Evolutionary conservation across 2,113 vertebrate species (phyloP).

Genomic region (Fregetta grallaria): DNA sequence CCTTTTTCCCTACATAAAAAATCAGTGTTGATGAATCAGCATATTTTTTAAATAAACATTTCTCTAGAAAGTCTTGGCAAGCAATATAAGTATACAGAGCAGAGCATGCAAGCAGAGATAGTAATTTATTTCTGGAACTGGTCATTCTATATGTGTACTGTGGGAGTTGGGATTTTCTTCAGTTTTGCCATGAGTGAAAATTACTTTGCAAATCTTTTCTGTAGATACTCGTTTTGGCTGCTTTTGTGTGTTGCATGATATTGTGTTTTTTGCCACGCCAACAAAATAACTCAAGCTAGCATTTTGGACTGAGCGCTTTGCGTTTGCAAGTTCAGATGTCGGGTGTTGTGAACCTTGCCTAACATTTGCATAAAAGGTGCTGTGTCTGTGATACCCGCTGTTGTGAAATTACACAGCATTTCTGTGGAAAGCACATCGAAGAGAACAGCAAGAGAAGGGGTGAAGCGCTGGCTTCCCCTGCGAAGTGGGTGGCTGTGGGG

Average conservation of each 20-base stretch:
- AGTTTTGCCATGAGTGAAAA: neutral
- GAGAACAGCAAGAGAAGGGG: neutral
- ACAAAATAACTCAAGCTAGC: neutral
- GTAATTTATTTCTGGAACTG: neutral
- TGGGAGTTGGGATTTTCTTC: neutral
- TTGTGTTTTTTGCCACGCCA: neutral
- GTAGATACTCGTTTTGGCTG: neutral
- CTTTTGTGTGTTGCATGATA: neutral
- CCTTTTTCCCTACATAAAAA: neutral
- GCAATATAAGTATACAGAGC: neutral
- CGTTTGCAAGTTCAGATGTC: rapidly evolving
- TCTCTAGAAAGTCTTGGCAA: neutral
- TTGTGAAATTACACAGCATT: rapidly evolving
- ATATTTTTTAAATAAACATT: neutral
- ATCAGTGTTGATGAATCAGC: constrained; percentile 12
- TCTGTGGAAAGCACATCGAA: rapidly evolving
- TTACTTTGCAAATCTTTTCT: neutral
- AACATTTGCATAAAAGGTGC: rapidly evolving
- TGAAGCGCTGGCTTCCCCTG: neutral
- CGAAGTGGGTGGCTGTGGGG: rapidly evolving
- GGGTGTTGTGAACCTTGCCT: neutral
- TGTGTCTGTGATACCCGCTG: neutral
- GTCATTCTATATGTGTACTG: neutral
- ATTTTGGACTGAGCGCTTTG: neutral
- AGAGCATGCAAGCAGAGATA: neutral